Percentiles rank a stretch among this genome's conserved stretches.
Conservation (phyloP, 2,888 invertebrate species). For the Leucoma salicis region DNA sequence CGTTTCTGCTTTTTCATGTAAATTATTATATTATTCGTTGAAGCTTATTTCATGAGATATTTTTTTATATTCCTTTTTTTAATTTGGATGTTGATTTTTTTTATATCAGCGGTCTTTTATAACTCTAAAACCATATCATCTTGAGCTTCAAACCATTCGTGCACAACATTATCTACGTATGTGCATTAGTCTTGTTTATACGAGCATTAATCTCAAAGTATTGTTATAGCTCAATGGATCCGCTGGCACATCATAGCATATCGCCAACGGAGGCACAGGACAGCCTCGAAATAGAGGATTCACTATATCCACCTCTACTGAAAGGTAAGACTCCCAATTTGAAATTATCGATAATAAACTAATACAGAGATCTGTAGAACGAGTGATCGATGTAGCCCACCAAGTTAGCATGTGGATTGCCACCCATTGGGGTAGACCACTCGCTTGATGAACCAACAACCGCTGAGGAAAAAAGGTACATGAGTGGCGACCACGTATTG, state of each 20-base stretch:
- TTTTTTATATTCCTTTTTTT: background rate
- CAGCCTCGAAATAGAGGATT: slow-evolving; percentile 66
- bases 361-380: too few species aligned
- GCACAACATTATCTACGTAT: slow-evolving; percentile 4
- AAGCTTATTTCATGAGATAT: background rate
- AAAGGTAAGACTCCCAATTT: too few species aligned
- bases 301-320: slow-evolving; percentile 78
- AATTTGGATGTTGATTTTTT: background rate
- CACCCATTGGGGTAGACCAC: too few species aligned
- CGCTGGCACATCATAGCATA: slow-evolving; percentile 73
- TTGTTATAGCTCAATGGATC: slow-evolving; percentile 71
- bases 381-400: too few species aligned
- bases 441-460: too few species aligned
- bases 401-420: too few species aligned
- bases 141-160: background rate
- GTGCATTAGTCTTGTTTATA: background rate
- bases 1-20: too few species aligned
- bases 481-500: too few species aligned
- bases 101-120: background rate
- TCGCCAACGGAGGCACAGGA: slow-evolving; percentile 68
- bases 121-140: too few species aligned
- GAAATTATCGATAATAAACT: too few species aligned
- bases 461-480: too few species aligned
- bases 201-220: slow-evolving; percentile 5
- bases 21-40: background rate